Evolutionary conservation across 2,888 invertebrate species (phyloP), one percentile per base, ranked within the genome.

Genomic region (Chrysopilus asiliformis): DNA sequence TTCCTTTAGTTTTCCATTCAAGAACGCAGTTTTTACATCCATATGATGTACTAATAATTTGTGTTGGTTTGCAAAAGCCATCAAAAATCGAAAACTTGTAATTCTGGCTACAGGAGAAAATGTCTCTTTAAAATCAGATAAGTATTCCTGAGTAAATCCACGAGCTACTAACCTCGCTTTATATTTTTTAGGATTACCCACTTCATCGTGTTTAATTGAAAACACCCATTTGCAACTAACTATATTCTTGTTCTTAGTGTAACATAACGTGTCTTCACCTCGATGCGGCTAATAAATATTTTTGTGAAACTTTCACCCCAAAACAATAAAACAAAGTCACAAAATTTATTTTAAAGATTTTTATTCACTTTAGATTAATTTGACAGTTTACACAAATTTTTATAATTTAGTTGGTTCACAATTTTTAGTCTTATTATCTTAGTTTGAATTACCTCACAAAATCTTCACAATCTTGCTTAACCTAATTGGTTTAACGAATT

Each of bases 211-310:
- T 16, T 36, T 36, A 30, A 41, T 40, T 32, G 40, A 44, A 45
- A 48, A 45, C 18, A 41, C 47, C 49, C 43, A 47, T 35, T 35
- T 44, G 20, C 44, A 45, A 25, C 41, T 44, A 32, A 48, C 22
- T 14, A 46, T 39, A 41, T 49, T 49, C 41, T 41, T 44, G 25
- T 40, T 38, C 28, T n/a, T n/a, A n/a, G n/a, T n/a, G n/a, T n/a
- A n/a, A n/a, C n/a, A n/a, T n/a, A n/a, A n/a, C n/a, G n/a, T n/a
- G n/a, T n/a, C n/a, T n/a, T n/a, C n/a, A n/a, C n/a, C n/a, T n/a
- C n/a, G n/a, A n/a, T n/a, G n/a, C n/a, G n/a, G n/a, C n/a, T n/a
- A n/a, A n/a, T n/a, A n/a, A n/a, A n/a, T n/a, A n/a, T n/a, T n/a
- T n/a, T n/a, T n/a, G n/a, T n/a, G n/a, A n/a, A n/a, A n/a, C n/a